Base-by-base conservation (phyloP, 2,797 vertebrate genomes). In the Telmatherina bonti region DNA sequence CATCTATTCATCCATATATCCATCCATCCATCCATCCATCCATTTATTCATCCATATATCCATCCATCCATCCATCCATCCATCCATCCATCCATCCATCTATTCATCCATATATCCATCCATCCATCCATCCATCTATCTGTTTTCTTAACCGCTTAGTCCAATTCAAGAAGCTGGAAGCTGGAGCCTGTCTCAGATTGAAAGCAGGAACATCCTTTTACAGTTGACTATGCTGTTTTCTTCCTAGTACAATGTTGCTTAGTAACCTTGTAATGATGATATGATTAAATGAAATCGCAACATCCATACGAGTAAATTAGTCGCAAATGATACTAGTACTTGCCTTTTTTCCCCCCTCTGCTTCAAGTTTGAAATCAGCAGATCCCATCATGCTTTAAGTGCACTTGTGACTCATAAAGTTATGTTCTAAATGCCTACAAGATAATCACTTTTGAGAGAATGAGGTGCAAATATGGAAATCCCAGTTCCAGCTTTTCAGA, bases 281-380 rank as follows among this genome's bases (percentile, higher is more conserved):
- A 60, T 45, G 22, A 52, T 24, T 38, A 12, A 60, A 54, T 65
- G 22, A 71, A 67, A 26, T 70, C n/a, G 1, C 24, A 20, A 7
- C 6, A 38, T 3, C 30, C 60, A 58, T 51, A 54, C 31, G 5
- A 53, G 7, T 45, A 18, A 38, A 24, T 5, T 27, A 31, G 13
- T 13, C n/a, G 70, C 53, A 35, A 33, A 26, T 47, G 20, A 5
- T 52, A 18, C 11, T 33, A 24, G 20, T 30, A 16, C n/a, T n/a
- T 47, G 24, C n/a, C 9, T 60, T 55, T 43, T 54, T 7, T 35
- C 33, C 20, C 13, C 3, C 7, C 41, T 36, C 24, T 58, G 24
- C 36, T 57, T 13, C 33, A 22, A 13, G 55, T 57, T 7, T 57
- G 22, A 24, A 47, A 33, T 57, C 16, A 47, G 38, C 29, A 5